Evolutionary conservation across 2,113 vertebrate genomes (phyloP).

Genomic region (Ranitomeya variabilis): DNA sequence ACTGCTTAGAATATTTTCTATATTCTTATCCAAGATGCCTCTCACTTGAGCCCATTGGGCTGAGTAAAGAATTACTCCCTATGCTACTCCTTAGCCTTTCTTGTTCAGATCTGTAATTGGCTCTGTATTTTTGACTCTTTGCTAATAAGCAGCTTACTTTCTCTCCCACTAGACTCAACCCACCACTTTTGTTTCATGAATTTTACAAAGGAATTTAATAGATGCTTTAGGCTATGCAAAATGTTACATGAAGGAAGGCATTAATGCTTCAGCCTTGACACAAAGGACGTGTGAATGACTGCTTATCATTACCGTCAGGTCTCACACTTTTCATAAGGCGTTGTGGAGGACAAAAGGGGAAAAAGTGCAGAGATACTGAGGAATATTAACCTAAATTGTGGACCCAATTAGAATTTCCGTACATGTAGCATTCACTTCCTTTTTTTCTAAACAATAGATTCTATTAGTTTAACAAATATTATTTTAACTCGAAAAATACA

Average conservation of each 20-base stretch:
- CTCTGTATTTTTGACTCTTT: conserved; percentile 98
- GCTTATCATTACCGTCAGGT: conserved; percentile 98
- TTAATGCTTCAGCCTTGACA: conserved; percentile 93
- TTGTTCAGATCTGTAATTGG: conserved; percentile 99
- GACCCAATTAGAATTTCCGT: conserved; percentile 98
- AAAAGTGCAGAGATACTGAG: conserved; percentile 86
- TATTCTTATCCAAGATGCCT: conserved; percentile 82
- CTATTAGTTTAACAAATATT: conserved; percentile 92
- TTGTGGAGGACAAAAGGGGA: conserved; percentile 88
- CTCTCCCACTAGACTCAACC: conserved; percentile 99
- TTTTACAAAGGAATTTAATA: conserved; percentile 99
- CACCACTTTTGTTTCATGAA: conserved; percentile 99
- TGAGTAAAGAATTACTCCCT: conserved; percentile 97
- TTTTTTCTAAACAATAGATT: conserved; percentile 77
- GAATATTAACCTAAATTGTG: conserved; percentile 98
- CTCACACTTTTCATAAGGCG: conserved; percentile 98
- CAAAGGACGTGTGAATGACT: conserved; percentile 91
- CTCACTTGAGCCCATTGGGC: conserved; percentile 90
- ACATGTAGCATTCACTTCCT: conserved; percentile 81
- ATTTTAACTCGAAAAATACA: not conserved
- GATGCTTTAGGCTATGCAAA: conserved; percentile 99
- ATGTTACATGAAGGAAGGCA: conserved; percentile 94
- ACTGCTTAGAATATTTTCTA: conserved; percentile 89
- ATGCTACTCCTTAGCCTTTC: conserved; percentile 92
- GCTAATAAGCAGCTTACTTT: conserved; percentile 99